Base-by-base conservation (phyloP, 1,140 invertebrate species). In the Drosophila sp. region DNA sequence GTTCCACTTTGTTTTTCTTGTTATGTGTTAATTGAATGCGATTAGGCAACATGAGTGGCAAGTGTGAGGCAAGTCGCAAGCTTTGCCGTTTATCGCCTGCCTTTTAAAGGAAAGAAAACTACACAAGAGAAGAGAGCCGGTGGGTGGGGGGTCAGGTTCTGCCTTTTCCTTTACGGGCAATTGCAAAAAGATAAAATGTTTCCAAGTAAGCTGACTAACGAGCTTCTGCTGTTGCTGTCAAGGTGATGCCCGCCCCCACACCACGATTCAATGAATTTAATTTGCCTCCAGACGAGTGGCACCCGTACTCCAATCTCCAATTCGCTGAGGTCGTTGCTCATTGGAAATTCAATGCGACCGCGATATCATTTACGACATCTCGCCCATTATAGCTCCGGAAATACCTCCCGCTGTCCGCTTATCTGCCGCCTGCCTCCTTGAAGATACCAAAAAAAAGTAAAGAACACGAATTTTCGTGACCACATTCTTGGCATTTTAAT, bases 21-120 rank as follows among this genome's bases (percentile, higher is more conserved):
- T 71, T 72, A 47, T 83, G 76, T 83, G 80, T 89, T 87, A 80
- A 80, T 89, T 84, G 81, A 86, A 87, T 84, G 66, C 83, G 79
- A 83, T 87, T 84, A 89, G 80, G 66, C 67, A 63, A 44, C 41
- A 23, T 41, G 60, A 76, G 64, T 44, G 44, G 32, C 17, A 17
- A 29, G 38, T 60, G 44, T 41, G 62, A 10, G 11, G 27, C 44
- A 23, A 50, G 6, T 25, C 8, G 7, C 7, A 11, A 44, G 55
- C n/a, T 60, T 44, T 35, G 6, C 17, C 17, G 35, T 25, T 17
- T 32, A 58, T 61, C 56, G 33, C 65, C 33, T 33, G 72, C 8
- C 38, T 25, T 50, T 50, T 50, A 27, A 27, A 50, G 11, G 35
- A 27, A 27, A 25, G 25, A 27, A 47, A 5, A 23, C 44, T 50